phyloP scores from a whole-genome alignment of 2,888 invertebrate genomes.

The Frankliniella fusca region DNA sequence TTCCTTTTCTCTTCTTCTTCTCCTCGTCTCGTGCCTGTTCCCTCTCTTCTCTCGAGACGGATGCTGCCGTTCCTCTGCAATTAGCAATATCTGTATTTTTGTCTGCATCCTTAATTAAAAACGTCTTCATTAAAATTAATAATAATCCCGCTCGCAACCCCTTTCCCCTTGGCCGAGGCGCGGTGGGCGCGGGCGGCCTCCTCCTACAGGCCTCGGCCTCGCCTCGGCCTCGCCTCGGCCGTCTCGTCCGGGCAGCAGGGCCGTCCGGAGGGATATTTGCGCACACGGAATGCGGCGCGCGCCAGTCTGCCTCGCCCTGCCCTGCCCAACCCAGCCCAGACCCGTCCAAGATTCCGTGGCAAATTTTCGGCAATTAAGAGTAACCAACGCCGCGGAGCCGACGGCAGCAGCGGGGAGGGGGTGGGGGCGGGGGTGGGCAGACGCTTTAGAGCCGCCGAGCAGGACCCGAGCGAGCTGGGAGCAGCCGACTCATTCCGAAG shows the following conservation, averaged over 20 bases:
- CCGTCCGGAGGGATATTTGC: background rate
- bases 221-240: background rate
- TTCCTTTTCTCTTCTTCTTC: too few relatives aligned
- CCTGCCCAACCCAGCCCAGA: background rate
- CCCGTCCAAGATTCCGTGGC: background rate
- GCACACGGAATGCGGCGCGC: too few relatives aligned
- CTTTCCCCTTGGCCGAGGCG: too few relatives aligned
- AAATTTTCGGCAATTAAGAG: background rate
- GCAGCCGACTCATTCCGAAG: too few relatives aligned
- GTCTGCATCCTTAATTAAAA: background rate
- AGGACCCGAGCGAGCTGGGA: background rate
- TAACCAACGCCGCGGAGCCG: background rate
- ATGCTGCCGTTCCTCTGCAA: background rate
- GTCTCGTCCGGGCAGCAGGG: background rate
- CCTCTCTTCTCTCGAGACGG: too few relatives aligned
- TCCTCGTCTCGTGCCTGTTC: too few relatives aligned
- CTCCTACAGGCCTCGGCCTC: background rate
- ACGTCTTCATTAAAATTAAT: slow-evolving; percentile 19
- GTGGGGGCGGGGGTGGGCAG: background rate
- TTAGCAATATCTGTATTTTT: slow-evolving; percentile 2
- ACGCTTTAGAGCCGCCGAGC: too few relatives aligned
- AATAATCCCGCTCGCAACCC: background rate
- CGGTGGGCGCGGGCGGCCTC: too few relatives aligned
- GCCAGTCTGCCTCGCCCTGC: background rate
- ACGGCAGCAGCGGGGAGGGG: background rate